These are phyloP conservation scores for Sturnus vulgaris DNA, from an alignment of 2,113 vertebrate species.

Conservation along the genomic window DNA sequence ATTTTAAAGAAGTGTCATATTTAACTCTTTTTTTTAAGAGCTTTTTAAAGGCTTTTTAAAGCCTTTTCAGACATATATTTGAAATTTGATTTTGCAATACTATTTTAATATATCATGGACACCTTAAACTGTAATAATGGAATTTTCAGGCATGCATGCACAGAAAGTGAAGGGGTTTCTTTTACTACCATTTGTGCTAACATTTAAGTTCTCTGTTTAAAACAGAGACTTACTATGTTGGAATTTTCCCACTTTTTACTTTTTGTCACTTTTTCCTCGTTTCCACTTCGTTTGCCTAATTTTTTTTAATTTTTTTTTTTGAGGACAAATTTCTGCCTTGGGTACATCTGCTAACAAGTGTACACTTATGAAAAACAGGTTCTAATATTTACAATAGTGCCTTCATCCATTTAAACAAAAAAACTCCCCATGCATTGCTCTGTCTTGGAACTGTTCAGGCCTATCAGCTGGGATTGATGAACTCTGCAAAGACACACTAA, in stretches of 20 bases:
- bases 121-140: background rate
- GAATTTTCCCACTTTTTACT: background rate
- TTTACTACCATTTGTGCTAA: background rate
- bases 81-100: background rate
- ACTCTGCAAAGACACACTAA: background rate
- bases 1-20: background rate
- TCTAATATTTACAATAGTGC: background rate
- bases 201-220: background rate
- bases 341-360: background rate
- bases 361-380: background rate
- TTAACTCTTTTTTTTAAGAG: background rate
- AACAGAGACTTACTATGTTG: background rate
- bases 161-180: background rate
- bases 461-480: background rate
- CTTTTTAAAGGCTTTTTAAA: background rate
- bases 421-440: background rate
- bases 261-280: background rate
- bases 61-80: background rate
- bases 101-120: background rate
- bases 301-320: background rate
- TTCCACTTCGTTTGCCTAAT: background rate
- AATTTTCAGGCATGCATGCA: background rate
- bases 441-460: background rate
- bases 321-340: background rate
- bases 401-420: background rate